Conservation (phyloP, 1,140 invertebrate species). For the Sarcophaga peregrina region DNA sequence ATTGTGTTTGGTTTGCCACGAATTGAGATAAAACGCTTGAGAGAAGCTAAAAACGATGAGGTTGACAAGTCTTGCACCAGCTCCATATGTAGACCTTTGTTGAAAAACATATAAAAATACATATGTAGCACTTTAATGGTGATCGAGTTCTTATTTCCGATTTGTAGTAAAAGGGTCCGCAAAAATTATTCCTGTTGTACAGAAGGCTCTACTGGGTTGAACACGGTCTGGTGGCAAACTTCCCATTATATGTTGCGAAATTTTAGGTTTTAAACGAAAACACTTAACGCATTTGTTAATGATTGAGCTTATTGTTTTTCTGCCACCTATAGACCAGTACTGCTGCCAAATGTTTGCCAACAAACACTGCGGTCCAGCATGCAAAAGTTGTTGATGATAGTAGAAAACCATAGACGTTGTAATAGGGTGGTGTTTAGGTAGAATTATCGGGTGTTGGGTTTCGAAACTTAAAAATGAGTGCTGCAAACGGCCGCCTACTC, state of each 20-base stretch:
- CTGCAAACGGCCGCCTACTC: constrained; percentile 54
- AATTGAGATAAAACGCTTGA: constrained; percentile 48
- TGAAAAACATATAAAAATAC: constrained; percentile 44
- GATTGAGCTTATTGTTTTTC: constrained; percentile 33
- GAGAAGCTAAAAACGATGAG: constrained; percentile 47
- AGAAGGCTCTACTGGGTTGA: too few relatives aligned
- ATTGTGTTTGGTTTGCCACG: constrained; percentile 49
- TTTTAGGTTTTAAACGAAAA: constrained; percentile 37
- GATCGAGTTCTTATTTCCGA: constrained; percentile 35
- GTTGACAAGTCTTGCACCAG: constrained; percentile 47
- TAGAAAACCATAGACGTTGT: constrained; percentile 15
- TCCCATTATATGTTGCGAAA: constrained; percentile 33
- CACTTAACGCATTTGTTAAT: constrained; percentile 41
- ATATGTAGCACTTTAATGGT: constrained; percentile 35
- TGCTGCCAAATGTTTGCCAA: constrained; percentile 26
- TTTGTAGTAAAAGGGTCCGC: constrained; percentile 44
- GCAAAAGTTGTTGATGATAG: constrained; percentile 43
- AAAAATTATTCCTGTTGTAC: constrained; percentile 40
- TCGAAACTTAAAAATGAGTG: constrained; percentile 46
- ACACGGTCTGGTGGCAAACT: constrained; percentile 20
- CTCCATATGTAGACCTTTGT: constrained; percentile 41
- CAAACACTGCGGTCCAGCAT: constrained; percentile 34
- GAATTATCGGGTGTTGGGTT: constrained; percentile 43
- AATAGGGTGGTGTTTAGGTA: constrained; percentile 41
- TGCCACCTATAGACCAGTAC: constrained; percentile 42